Evolutionary conservation across 2,113 vertebrate species (phyloP).

Genomic region (Nerophis ophidion): DNA sequence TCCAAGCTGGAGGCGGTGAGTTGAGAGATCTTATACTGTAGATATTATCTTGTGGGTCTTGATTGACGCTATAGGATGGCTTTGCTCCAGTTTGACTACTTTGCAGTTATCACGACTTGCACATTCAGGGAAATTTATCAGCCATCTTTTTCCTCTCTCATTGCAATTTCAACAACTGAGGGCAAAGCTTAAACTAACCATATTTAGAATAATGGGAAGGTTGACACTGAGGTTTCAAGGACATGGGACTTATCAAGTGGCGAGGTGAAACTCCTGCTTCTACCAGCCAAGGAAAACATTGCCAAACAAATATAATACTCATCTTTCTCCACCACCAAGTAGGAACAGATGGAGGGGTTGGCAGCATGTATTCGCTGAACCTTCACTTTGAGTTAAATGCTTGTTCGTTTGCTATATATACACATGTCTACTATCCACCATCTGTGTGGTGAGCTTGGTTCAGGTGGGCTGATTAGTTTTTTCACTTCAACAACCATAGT

Average conservation of each 20-base stretch:
- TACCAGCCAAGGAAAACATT: constrained; percentile 15
- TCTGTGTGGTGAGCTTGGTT: constrained; percentile 50
- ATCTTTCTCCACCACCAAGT: constrained; percentile 19
- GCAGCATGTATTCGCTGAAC: constrained; percentile 58
- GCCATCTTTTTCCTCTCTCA: constrained; percentile 46
- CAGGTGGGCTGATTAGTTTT: neutral
- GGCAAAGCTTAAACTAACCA: constrained; percentile 3
- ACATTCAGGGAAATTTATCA: constrained; percentile 14
- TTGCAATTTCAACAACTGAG: constrained; percentile 2
- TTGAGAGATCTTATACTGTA: constrained; percentile 20
- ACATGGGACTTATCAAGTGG: constrained; percentile 18
- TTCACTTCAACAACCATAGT: neutral
- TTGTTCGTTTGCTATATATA: constrained; percentile 58
- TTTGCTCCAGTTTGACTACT: constrained; percentile 18
- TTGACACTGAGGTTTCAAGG: constrained; percentile 14
- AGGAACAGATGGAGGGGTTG: constrained; percentile 65
- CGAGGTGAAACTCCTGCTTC: constrained; percentile 18
- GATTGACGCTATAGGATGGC: constrained; percentile 13
- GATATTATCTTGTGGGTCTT: constrained; percentile 5
- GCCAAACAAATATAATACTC: constrained; percentile 32
- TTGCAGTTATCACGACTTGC: constrained; percentile 18
- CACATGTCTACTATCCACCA: constrained; percentile 53
- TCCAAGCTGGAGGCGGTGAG: constrained; percentile 21
- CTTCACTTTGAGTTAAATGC: constrained; percentile 59
- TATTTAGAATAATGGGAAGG: constrained; percentile 1